Conservation (phyloP, 2,888 invertebrate species). For the Himalopsyche anomala region DNA sequence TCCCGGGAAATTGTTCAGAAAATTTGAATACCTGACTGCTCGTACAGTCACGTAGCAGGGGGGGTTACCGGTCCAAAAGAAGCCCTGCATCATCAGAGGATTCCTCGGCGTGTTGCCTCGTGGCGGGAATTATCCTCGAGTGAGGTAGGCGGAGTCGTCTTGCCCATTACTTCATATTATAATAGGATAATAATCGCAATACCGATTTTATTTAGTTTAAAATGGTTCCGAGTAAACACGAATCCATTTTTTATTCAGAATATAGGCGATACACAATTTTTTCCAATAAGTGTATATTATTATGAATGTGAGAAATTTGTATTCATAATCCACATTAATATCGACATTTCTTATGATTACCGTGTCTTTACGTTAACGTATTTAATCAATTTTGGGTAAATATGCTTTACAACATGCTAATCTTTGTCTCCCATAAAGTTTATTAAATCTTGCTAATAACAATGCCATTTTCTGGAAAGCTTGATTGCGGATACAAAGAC, state of each 20-base stretch:
- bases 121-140: constrained; percentile 64
- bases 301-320: constrained; percentile 6
- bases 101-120: constrained; percentile 65
- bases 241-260: neutral
- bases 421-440: no score
- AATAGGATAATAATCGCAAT: constrained; percentile 36
- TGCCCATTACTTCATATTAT: constrained; percentile 43
- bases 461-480: no score
- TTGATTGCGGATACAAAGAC: no score
- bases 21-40: neutral
- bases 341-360: neutral
- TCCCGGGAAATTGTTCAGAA: constrained; percentile 21
- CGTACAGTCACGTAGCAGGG: constrained; percentile 67
- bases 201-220: constrained; percentile 36
- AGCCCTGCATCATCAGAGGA: constrained; percentile 66
- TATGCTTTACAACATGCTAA: no score
- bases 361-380: neutral
- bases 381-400: no score
- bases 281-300: neutral
- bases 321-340: neutral
- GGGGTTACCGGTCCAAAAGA: constrained; percentile 68
- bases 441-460: no score
- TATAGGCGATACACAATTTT: neutral
- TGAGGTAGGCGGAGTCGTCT: constrained; percentile 2
- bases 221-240: constrained; percentile 34